phyloP scores from a whole-genome alignment of 2,797 vertebrate species.

The Gouania willdenowi region DNA sequence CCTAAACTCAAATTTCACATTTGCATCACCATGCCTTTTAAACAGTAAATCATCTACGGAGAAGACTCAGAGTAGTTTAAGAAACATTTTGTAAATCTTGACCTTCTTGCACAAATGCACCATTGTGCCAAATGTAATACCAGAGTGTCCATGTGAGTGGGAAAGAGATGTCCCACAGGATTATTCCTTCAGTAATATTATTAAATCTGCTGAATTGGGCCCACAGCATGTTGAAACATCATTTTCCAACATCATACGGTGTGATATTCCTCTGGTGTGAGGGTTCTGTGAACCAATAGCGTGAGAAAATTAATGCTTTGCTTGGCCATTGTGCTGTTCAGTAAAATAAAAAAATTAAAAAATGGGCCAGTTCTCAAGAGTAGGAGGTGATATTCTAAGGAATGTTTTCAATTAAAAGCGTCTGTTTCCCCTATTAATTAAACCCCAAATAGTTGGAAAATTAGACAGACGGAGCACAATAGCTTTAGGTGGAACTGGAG shows the following conservation, averaged over 20 bases:
- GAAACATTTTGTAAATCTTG: too few relatives aligned
- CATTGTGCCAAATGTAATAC: too few relatives aligned
- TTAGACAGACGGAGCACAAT: conserved; percentile 32
- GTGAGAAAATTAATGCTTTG: neutral
- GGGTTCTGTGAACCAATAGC: neutral
- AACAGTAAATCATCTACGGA: neutral
- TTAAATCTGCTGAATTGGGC: neutral
- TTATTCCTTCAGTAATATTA: neutral
- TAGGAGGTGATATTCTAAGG: conserved; percentile 35
- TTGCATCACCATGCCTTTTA: conserved; percentile 12
- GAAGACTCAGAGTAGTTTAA: neutral
- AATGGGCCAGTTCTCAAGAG: conserved; percentile 31
- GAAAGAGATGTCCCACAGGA: neutral
- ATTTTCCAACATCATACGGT: neutral
- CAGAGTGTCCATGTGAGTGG: neutral
- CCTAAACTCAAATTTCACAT: too few relatives aligned
- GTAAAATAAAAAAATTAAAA: conserved; percentile 15
- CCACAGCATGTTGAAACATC: neutral
- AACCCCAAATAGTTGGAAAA: conserved; percentile 49
- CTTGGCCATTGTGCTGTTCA: too few relatives aligned
- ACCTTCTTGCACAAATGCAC: too few relatives aligned
- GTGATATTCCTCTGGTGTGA: neutral
- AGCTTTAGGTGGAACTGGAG: conserved; percentile 34
- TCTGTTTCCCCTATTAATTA: conserved; percentile 54
- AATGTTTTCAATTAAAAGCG: conserved; percentile 50